Conservation (phyloP, 2,888 invertebrate species). For the Ophion slaviceki region DNA sequence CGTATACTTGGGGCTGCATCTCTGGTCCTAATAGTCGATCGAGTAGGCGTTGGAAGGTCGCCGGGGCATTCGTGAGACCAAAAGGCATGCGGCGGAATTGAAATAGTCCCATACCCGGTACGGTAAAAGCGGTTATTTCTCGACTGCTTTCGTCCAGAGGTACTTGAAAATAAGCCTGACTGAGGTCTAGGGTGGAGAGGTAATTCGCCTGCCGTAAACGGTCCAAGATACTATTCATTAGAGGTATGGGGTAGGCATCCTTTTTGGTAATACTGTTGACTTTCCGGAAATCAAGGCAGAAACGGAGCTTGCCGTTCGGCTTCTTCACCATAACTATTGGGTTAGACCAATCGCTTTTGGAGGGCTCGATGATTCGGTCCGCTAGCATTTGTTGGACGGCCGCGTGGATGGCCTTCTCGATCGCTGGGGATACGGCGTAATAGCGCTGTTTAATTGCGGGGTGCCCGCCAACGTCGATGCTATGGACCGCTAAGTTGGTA, state of each 20-base stretch:
- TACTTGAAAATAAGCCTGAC: constrained; percentile 71
- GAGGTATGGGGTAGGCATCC: constrained; percentile 10
- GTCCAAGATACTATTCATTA: constrained; percentile 10
- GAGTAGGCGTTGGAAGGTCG: constrained; percentile 67
- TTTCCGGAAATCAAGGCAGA: constrained; percentile 35
- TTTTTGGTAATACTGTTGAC: constrained; percentile 62
- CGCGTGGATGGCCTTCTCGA: no score
- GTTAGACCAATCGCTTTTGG: constrained; percentile 20
- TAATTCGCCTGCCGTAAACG: not conserved
- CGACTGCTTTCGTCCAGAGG: constrained; percentile 64
- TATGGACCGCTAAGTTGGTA: not conserved
- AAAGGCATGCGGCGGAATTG: constrained; percentile 64
- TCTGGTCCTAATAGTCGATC: constrained; percentile 67
- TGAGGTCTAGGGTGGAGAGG: constrained; percentile 74
- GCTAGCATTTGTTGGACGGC: constrained; percentile 7
- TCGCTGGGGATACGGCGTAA: no score
- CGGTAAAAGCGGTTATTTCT: constrained; percentile 74
- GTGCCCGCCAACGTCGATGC: not conserved
- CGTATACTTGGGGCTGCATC: constrained; percentile 56
- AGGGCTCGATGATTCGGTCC: constrained; percentile 26
- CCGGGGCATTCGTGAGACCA: constrained; percentile 64
- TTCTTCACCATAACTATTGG: constrained; percentile 44
- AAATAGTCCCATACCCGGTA: constrained; percentile 39
- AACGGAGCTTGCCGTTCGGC: not conserved
- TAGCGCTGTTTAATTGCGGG: not conserved